Conservation (phyloP, 2,888 invertebrate genomes). For the Scaptomyza tumidula region DNA sequence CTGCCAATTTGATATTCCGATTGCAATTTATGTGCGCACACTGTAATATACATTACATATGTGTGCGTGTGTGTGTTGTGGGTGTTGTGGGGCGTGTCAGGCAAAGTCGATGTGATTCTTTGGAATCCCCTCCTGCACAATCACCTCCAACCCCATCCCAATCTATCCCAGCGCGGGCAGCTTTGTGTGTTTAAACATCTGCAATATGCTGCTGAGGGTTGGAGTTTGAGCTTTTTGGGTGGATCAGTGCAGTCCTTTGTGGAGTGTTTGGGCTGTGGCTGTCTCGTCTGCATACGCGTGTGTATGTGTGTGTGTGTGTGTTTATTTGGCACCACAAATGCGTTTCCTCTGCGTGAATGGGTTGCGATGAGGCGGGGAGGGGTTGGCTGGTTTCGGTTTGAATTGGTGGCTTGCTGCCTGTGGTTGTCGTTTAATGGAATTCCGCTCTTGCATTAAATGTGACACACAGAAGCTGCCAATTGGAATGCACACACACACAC, state of each 20-base stretch:
- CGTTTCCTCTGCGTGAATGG: constrained; percentile 67
- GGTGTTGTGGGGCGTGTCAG: constrained; percentile 31
- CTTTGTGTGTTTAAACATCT: constrained; percentile 72
- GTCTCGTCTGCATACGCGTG: constrained; percentile 2
- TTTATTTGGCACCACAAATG: constrained; percentile 80
- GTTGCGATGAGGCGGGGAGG: constrained; percentile 10
- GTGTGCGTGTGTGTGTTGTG: constrained; percentile 11
- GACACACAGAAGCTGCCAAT: constrained; percentile 76
- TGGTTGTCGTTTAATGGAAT: constrained; percentile 81
- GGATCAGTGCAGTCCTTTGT: constrained; percentile 53
- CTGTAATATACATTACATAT: constrained; percentile 37
- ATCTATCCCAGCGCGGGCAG: neutral
- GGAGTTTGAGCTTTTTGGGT: constrained; percentile 39
- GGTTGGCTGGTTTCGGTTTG: constrained; percentile 40
- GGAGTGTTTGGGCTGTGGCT: constrained; percentile 32
- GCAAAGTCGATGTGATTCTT: constrained; percentile 64
- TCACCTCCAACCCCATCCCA: constrained; percentile 12
- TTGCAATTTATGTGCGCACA: constrained; percentile 73
- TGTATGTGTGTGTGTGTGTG: constrained; percentile 47
- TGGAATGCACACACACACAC: constrained; percentile 42
- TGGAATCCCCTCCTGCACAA: constrained; percentile 25
- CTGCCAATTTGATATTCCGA: constrained; percentile 78
- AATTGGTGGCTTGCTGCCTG: constrained; percentile 75
- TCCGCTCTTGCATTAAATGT: constrained; percentile 79
- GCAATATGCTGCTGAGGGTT: constrained; percentile 67